A percentile compares a stretch with the other conserved stretches of the same genome.
These are phyloP conservation scores for Albula goreensis DNA, from an alignment of 2,113 vertebrate genomes.

Conservation along the genomic window DNA sequence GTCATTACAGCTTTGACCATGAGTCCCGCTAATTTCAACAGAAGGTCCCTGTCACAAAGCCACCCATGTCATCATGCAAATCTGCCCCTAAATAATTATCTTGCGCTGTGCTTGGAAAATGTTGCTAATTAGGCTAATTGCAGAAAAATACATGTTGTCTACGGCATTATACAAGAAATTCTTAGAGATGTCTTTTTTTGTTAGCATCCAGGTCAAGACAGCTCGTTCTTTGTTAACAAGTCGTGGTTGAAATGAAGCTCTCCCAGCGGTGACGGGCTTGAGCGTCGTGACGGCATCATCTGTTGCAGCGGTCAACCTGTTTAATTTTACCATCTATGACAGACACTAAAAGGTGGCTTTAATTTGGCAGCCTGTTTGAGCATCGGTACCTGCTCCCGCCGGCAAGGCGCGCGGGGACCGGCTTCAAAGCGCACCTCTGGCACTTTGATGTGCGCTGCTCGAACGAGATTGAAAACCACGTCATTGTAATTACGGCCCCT, in stretches of 20 bases:
- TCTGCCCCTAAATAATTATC: conserved; percentile 56
- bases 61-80: conserved; percentile 53
- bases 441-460: conserved; percentile 7
- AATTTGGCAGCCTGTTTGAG: background rate
- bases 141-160: too few species aligned
- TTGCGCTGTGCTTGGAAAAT: conserved; percentile 32
- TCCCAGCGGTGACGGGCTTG: background rate
- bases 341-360: background rate
- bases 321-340: background rate
- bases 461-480: background rate
- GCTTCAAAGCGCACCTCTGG: background rate
- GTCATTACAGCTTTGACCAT: conserved; percentile 62
- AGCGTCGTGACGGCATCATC: background rate
- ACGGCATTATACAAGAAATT: too few species aligned
- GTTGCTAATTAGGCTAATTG: too few species aligned
- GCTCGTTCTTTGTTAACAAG: too few species aligned
- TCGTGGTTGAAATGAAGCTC: too few species aligned
- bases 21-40: conserved; percentile 58
- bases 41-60: conserved; percentile 49
- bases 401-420: background rate
- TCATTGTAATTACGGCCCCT: background rate
- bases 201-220: too few species aligned
- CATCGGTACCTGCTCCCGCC: conserved; percentile 1
- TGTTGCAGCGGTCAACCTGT: background rate
- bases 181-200: too few species aligned